These are phyloP conservation scores for Erebia aethiops DNA, from an alignment of 2,888 invertebrate species.

Conservation along the genomic window DNA sequence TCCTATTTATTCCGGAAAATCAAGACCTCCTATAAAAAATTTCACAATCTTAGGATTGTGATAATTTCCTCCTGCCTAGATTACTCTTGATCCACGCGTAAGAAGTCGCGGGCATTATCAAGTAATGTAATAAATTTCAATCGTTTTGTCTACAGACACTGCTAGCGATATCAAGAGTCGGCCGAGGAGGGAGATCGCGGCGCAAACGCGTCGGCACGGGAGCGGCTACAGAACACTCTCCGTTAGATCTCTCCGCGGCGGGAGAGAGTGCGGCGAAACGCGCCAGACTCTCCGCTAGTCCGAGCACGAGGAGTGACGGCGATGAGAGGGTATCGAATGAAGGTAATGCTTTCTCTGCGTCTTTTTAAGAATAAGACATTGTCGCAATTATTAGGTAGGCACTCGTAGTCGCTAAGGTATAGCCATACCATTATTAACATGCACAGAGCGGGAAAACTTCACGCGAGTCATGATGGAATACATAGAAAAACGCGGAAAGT, in stretches of 20 bases:
- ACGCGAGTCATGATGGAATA: too few species aligned
- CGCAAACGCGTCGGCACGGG: slow-evolving; percentile 63
- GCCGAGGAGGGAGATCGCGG: slow-evolving; percentile 66
- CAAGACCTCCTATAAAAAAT: too few species aligned
- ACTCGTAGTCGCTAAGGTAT: too few species aligned
- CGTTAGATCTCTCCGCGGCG: slow-evolving; percentile 73
- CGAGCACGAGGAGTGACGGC: slow-evolving; percentile 71
- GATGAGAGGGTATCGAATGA: slow-evolving; percentile 72
- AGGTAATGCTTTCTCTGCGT: slow-evolving; percentile 48
- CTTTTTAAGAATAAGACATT: background rate
- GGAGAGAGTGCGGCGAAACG: slow-evolving; percentile 74
- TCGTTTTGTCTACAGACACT: slow-evolving; percentile 56
- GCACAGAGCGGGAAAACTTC: too few species aligned
- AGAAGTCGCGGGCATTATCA: too few species aligned
- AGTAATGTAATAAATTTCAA: background rate
- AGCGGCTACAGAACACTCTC: slow-evolving; percentile 66
- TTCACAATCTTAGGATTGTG: background rate
- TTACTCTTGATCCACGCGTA: background rate
- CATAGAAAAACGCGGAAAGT: too few species aligned
- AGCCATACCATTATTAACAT: too few species aligned
- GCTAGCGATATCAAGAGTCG: slow-evolving; percentile 70
- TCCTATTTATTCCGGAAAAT: too few species aligned
- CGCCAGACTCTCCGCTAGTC: slow-evolving; percentile 71
- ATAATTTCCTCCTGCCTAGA: too few species aligned
- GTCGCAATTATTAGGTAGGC: too few species aligned